phyloP scores from a whole-genome alignment of 2,888 invertebrate genomes.

The Sipha maydis region DNA sequence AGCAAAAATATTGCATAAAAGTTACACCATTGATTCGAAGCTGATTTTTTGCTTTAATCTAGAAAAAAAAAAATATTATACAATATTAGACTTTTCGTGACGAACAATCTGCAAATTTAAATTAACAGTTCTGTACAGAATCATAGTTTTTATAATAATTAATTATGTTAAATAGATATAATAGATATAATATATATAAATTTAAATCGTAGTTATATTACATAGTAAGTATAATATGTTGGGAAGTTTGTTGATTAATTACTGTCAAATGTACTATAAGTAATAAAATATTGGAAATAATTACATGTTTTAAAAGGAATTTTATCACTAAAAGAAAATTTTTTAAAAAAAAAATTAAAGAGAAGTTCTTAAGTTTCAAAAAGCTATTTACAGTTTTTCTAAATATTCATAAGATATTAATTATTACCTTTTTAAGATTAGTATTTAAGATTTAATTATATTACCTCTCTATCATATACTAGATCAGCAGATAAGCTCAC shows the following conservation, averaged over 20 bases:
- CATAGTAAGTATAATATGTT: no score
- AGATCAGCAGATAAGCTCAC: conserved; percentile 82
- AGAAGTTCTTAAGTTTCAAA: no score
- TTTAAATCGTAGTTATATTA: not conserved
- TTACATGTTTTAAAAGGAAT: not conserved
- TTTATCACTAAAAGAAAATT: no score
- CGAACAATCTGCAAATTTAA: not conserved
- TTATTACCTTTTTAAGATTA: no score
- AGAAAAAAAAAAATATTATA: conserved; percentile 66
- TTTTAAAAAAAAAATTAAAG: not conserved
- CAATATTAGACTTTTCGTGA: not conserved
- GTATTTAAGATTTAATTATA: conserved; percentile 54
- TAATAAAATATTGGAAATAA: not conserved
- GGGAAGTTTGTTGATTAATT: not conserved
- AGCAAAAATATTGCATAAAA: conserved; percentile 79
- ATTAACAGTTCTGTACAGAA: not conserved
- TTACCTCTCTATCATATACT: conserved; percentile 85
- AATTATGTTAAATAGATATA: no score
- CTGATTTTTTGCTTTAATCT: conserved; percentile 86
- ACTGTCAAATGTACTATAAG: not conserved
- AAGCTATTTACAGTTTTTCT: not conserved
- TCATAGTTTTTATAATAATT: not conserved
- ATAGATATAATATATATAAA: no score
- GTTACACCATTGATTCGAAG: conserved; percentile 83
- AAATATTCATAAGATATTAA: not conserved